A percentile compares a stretch with the other conserved stretches of the same genome.
Conservation (phyloP, 2,888 invertebrate genomes). For the Rhaphigaster nebulosa region DNA sequence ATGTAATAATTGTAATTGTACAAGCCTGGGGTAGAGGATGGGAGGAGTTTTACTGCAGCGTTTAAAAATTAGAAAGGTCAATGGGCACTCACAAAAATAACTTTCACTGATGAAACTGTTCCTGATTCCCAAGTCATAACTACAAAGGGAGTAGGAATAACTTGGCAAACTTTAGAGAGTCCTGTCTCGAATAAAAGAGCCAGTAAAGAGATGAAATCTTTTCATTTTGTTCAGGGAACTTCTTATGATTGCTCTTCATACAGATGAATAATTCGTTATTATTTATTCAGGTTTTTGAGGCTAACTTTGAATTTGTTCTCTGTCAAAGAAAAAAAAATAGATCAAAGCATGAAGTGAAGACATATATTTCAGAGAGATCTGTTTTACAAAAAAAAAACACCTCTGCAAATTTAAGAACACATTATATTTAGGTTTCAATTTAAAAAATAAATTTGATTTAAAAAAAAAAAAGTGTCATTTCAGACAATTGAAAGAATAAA, state of each 20-base stretch:
- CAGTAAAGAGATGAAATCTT: constrained; percentile 30
- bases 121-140: not conserved
- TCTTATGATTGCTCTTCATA: constrained; percentile 3
- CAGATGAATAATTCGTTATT: not conserved
- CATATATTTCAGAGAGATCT: not conserved
- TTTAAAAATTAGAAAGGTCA: not conserved
- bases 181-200: constrained; percentile 1
- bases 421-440: too few species aligned
- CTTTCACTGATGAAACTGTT: not conserved
- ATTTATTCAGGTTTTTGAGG: not conserved
- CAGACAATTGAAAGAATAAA: too few species aligned
- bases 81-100: constrained; percentile 4
- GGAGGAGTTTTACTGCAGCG: not conserved
- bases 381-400: not conserved
- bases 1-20: too few species aligned
- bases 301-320: not conserved
- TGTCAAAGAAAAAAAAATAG: not conserved
- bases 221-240: not conserved
- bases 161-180: constrained; percentile 20
- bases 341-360: not conserved
- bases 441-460: too few species aligned
- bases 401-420: not conserved
- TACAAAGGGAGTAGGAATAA: constrained; percentile 9
- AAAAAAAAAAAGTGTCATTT: too few species aligned
- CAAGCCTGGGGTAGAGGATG: not conserved